These are phyloP conservation scores for Hermetia illucens DNA, from an alignment of 1,140 invertebrate species.

Conservation along the genomic window DNA sequence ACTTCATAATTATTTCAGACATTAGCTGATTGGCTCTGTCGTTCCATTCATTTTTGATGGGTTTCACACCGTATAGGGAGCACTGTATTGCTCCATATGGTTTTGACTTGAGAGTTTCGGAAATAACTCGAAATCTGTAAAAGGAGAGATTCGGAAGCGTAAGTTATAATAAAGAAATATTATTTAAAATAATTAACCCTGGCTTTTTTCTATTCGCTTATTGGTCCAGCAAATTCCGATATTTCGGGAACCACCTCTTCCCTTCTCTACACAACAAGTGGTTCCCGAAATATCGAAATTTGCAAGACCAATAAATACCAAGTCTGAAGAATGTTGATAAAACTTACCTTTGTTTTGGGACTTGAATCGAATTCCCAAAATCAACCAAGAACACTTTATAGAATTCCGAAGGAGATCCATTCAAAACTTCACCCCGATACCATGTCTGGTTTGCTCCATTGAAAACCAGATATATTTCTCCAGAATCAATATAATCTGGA, in stretches of 20 bases:
- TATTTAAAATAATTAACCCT: too few species aligned
- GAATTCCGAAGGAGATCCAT: slow-evolving; percentile 1
- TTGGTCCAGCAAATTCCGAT: too few species aligned
- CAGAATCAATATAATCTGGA: slow-evolving; percentile 3
- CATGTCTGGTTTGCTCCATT: slow-evolving; percentile 6
- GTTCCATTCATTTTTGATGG: slow-evolving; percentile 12
- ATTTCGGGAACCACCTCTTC: too few species aligned
- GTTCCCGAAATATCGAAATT: too few species aligned
- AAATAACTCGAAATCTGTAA: slow-evolving; percentile 11
- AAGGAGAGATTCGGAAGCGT: too few species aligned
- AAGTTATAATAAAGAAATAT: too few species aligned
- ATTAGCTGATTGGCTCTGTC: slow-evolving; percentile 11
- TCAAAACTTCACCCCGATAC: slow-evolving; percentile 9
- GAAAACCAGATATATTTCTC: slow-evolving; percentile 7
- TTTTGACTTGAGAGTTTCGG: slow-evolving; percentile 5
- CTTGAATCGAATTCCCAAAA: slow-evolving; percentile 5
- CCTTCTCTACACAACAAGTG: too few species aligned
- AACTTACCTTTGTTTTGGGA: background rate
- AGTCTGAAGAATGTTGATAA: too few species aligned
- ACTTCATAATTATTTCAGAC: slow-evolving; percentile 10
- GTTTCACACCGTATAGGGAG: slow-evolving; percentile 13
- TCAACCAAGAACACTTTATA: slow-evolving; percentile 9
- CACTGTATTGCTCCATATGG: slow-evolving; percentile 17
- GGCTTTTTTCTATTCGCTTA: too few species aligned
- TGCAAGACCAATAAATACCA: too few species aligned